phyloP scores from a whole-genome alignment of 2,113 vertebrate species.

The Clarias macrocephalus region DNA sequence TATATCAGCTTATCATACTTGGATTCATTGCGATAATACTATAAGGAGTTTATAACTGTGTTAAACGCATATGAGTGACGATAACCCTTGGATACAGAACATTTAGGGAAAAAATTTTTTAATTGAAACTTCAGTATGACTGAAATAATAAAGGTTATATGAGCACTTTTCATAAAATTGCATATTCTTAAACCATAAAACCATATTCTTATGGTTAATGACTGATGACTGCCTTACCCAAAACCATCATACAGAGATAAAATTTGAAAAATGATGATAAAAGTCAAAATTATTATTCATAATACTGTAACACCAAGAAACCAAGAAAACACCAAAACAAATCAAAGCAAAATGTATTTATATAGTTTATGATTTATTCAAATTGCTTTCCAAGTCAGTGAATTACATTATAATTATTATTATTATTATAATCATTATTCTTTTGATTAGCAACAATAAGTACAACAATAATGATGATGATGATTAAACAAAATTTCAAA shows the following conservation, averaged over 20 bases:
- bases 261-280: background rate
- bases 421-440: background rate
- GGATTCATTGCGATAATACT: background rate
- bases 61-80: background rate
- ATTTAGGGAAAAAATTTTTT: background rate
- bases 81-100: background rate
- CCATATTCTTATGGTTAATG: background rate
- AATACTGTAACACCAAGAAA: background rate
- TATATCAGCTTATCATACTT: background rate
- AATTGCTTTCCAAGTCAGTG: background rate
- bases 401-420: background rate
- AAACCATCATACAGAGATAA: background rate
- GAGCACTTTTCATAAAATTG: background rate
- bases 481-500: background rate
- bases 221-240: background rate
- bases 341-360: background rate
- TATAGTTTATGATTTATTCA: background rate
- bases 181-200: too few relatives aligned
- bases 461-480: background rate
- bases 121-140: background rate
- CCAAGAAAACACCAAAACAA: background rate
- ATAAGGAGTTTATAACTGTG: background rate
- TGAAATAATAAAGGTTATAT: background rate
- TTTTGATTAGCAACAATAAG: background rate
- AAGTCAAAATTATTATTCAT: background rate